Base-by-base conservation (phyloP, 2,113 vertebrate species). In the Solea solea region DNA sequence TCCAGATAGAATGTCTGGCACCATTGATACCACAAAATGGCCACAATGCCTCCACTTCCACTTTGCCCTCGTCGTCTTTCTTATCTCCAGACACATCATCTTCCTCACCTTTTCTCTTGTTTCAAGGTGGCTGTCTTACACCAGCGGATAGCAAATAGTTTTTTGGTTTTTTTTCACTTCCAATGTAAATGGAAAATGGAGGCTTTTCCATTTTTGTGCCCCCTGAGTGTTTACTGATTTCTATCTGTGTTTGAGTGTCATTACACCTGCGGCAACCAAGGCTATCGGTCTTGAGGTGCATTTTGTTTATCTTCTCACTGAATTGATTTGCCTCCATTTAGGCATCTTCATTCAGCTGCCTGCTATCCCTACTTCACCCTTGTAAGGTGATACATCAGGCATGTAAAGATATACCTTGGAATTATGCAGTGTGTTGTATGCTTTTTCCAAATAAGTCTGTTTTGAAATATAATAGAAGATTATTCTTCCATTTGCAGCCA, bases 1-100 rank as follows among this genome's bases (percentile, higher is more conserved):
- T 71, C 65, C 68, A 86, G 90, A 88, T 88, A 90, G 86, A 85
- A 83, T 88, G 69, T 88, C 86, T 88, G 91, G 88, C 90, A 85
- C 86, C 88, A 86, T 62, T 57, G 76, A 87, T 82, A 85, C 83
- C 78, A 74, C 85, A 82, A 71, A 87, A 83, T 76, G 76, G 83
- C 86, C 86, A 74, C 83, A 71, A 48, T 65, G 74, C 78, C 69
- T 88, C 80, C 64, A 72, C 72, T 82, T 86, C 82, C 80, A 71
- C 76, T 70, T 77, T 49, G 66, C 62, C 85, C 80, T 80, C 87
- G 79, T 76, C 65, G 46, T 72, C 28, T 48, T 51, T 76, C 67
- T 83, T 85, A 81, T 84, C 76, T 59, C 61, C 54, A 65, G 53
- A 39, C 12, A 59, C 81, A 80, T 81, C 74, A 2, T 66, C 86